Base-by-base conservation (phyloP, 2,888 invertebrate genomes). In the Agrotis ipsilon region DNA sequence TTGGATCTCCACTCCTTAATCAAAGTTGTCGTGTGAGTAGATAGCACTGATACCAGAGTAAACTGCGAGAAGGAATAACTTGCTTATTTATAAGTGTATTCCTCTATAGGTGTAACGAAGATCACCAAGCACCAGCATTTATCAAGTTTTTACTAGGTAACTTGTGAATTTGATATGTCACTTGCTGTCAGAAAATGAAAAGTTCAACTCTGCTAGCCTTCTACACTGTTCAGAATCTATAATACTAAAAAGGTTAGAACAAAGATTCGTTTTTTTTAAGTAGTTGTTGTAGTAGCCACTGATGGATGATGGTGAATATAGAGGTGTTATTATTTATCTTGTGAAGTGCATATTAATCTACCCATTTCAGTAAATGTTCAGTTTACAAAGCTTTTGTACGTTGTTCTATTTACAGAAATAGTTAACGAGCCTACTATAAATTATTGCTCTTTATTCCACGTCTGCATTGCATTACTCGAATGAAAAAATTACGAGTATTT, bases 391-490 rank as follows among this genome's bases (percentile, higher is more conserved):
- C 21, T 75, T 64, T 64, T 48, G 64, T 48, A 7, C 21, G 19
- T 51, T 80, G 64, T 55, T 79, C 74, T 79, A 72, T 72, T 79
- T 64, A 75, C 51, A 49, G 61, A 54, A 80, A 65, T 64, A 72
- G 68, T 79, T 71, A n/a, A n/a, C n/a, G n/a, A n/a, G n/a, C n/a
- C n/a, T 46, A 57, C 49, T 45, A 55, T 63, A n/a, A n/a, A n/a
- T n/a, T 72, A 68, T 32, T 27, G 24, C 9, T 46, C 19, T 79
- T 74, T 62, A 58, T 48, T 55, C 43, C 45, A 49, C 51, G 54
- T 57, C 61, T 66, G 59, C 7, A 51, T 45, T 54, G 27, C 51
- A 58, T 64, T 68, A 62, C 64, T 72, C 52, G 66, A 68, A 46
- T 80, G 60, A 63, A 79, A 21, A 19, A 64, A 72, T 75, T 78